Conservation (phyloP, 1,140 invertebrate genomes). For the Orussus abietinus region DNA sequence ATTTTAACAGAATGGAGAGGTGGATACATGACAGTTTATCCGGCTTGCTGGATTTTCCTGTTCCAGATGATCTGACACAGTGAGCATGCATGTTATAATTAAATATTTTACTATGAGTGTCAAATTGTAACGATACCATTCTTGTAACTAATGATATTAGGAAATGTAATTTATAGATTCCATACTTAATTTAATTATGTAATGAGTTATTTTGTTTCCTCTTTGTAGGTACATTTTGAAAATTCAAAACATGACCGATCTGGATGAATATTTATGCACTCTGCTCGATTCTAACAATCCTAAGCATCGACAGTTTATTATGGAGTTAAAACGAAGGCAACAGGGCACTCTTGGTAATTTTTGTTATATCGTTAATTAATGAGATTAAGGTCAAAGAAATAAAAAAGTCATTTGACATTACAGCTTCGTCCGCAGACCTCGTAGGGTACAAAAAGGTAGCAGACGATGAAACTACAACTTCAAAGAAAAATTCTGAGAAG, state of each 20-base stretch:
- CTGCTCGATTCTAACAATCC: slow-evolving; percentile 62
- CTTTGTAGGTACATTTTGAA: slow-evolving; percentile 58
- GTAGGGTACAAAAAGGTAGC: slow-evolving; percentile 28
- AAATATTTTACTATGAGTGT: not conserved
- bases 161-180: slow-evolving; percentile 4
- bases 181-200: slow-evolving; percentile 2
- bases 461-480: no score
- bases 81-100: slow-evolving; percentile 36
- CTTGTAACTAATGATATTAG: not conserved
- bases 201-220: slow-evolving; percentile 12
- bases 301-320: slow-evolving; percentile 63
- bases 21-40: slow-evolving; percentile 59
- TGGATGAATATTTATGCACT: slow-evolving; percentile 67
- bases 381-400: slow-evolving; percentile 5
- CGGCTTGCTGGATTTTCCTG: slow-evolving; percentile 60
- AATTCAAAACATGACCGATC: slow-evolving; percentile 63
- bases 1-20: slow-evolving; percentile 51
- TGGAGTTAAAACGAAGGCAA: slow-evolving; percentile 49
- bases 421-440: slow-evolving; percentile 23
- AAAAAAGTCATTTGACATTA: slow-evolving; percentile 10
- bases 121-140: slow-evolving; percentile 2
- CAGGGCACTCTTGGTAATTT: slow-evolving; percentile 5
- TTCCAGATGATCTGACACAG: slow-evolving; percentile 63
- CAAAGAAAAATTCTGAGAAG: slow-evolving; percentile 17
- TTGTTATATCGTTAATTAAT: slow-evolving; percentile 10